Evolutionary conservation across 2,113 vertebrate species (phyloP), one percentile per base, ranked within the genome.

Genomic region (Hystrix cristata): DNA sequence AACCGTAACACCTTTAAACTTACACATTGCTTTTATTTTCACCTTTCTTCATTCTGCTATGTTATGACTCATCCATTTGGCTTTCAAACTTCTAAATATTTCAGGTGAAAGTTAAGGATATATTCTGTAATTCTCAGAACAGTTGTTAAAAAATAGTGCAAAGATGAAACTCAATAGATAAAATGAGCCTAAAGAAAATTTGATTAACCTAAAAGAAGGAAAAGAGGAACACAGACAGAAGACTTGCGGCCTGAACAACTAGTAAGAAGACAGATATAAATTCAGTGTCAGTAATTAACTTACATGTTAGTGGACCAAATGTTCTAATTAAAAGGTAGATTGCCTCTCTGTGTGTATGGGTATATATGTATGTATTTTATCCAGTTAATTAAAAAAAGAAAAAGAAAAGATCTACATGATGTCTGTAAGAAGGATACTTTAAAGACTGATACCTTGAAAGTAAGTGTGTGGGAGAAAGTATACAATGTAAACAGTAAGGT

Each of bases 191-290:
- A 29, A 95, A 88, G 51, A 43, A 43, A 78, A 51, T 31, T 79
- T 92, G 38, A 19, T 89, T 89, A 51, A 65, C 18, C 10, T 80
- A 71, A 76, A 94, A 96, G 48, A 92, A 81, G n/a, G n/a, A 31
- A 94, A 87, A 64, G 62, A 60, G 74, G 94, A 57, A 84, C 69
- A 93, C 18, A 25, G 48, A 76, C 8, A 83, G 15, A 95, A 96
- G 79, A 92, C 79, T 64, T 79, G 48, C 13, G n/a, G 13, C 18
- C 27, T 90, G 18, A 29, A 62, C 25, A 69, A 38, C 34, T 87
- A 62, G 57, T 96, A 72, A 90, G 82, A 80, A 74, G 48, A 15
- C 78, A 48, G 5, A 31, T 84, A 23, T 53, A 27, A 84, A 81
- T 82, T 96, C 46, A 90, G 23, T 48, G 55, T 94, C n/a, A 79